Evolutionary conservation across 2,888 invertebrate species (phyloP).

Genomic region (Brachylomia viminalis): DNA sequence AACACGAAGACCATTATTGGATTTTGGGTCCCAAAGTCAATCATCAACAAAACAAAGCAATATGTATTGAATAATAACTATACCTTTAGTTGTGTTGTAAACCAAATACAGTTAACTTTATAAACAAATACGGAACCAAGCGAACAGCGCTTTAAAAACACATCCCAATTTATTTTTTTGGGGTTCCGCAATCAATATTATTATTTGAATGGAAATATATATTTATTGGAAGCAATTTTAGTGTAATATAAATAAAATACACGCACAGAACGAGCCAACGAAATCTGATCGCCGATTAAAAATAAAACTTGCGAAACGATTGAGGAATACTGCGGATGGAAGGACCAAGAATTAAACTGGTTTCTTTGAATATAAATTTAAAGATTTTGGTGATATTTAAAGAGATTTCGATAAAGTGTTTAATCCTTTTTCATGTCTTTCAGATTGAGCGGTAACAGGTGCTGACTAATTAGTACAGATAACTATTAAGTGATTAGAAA

Average conservation of each 20-base stretch:
- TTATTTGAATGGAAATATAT: slow-evolving; percentile 71
- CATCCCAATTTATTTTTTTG: slow-evolving; percentile 49
- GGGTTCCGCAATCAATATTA: slow-evolving; percentile 59
- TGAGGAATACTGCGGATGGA: slow-evolving; percentile 32
- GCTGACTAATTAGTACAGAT: not conserved
- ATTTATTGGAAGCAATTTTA: slow-evolving; percentile 76
- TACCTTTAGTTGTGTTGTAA: not conserved
- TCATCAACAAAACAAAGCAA: not conserved
- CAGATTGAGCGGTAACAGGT: not conserved
- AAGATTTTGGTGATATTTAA: not conserved
- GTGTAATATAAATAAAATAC: slow-evolving; percentile 76
- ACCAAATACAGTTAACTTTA: slow-evolving; percentile 28
- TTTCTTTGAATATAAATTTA: not conserved
- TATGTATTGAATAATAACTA: not conserved
- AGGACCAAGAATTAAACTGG: not conserved
- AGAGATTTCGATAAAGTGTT: not conserved
- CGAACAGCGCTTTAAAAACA: slow-evolving; percentile 29
- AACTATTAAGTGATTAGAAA: not conserved
- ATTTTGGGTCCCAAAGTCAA: not conserved
- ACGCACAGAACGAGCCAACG: slow-evolving; percentile 69
- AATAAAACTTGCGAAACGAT: slow-evolving; percentile 67
- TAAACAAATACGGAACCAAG: slow-evolving; percentile 37
- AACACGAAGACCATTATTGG: not conserved
- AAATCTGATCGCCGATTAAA: slow-evolving; percentile 78
- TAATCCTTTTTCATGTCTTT: not conserved